Evolutionary conservation across 2,797 vertebrate genomes (phyloP).

Genomic region (Acipenser transmontanus): DNA sequence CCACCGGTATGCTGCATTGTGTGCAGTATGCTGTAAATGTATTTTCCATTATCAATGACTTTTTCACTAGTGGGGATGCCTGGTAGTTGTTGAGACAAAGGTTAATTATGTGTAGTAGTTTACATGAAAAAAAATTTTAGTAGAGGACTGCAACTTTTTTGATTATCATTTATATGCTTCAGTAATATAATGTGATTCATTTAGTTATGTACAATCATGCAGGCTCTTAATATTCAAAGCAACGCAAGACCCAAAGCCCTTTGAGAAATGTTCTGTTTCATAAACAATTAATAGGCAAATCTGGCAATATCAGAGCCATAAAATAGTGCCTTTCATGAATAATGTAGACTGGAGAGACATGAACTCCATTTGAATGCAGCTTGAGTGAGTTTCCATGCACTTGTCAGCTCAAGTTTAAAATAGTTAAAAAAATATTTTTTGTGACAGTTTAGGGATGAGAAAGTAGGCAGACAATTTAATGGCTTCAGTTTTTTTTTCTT

Average conservation of each 20-base stretch:
- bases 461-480: constrained; percentile 25
- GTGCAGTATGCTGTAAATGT: no score
- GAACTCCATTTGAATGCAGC: constrained; percentile 29
- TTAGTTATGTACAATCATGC: constrained; percentile 7
- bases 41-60: no score
- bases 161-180: constrained; percentile 4
- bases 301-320: constrained; percentile 27
- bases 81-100: not conserved
- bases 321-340: constrained; percentile 35
- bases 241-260: not conserved
- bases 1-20: no score
- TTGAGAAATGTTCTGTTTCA: constrained; percentile 40
- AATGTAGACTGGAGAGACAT: constrained; percentile 24
- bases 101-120: not conserved
- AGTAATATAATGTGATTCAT: not conserved
- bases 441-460: constrained; percentile 30
- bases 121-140: not conserved
- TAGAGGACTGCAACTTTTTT: not conserved
- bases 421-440: constrained; percentile 32
- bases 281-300: constrained; percentile 49
- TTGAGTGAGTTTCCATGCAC: constrained; percentile 40
- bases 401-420: constrained; percentile 37
- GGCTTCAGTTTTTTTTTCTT: not conserved
- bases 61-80: not conserved
- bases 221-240: constrained; percentile 11